phyloP scores from a whole-genome alignment of 2,113 vertebrate species.

The Cyphotilapia sp. region DNA sequence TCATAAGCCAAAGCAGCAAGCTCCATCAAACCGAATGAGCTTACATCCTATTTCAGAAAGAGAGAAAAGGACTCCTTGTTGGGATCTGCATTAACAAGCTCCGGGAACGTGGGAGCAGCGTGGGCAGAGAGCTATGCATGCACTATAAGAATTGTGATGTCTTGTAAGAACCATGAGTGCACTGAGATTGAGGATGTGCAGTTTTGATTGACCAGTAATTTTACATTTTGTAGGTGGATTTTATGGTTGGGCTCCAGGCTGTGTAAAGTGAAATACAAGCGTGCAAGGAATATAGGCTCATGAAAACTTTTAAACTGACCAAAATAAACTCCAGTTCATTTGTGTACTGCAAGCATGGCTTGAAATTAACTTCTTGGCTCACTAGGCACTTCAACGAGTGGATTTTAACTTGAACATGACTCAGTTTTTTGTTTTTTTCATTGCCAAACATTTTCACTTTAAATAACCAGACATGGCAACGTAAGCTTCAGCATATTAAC shows the following conservation, averaged over 20 bases:
- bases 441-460: not conserved
- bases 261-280: constrained; percentile 28
- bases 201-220: constrained; percentile 49
- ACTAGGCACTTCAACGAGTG: constrained; percentile 4
- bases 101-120: constrained; percentile 17
- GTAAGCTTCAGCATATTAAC: not conserved
- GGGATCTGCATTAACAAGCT: constrained; percentile 48
- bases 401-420: not conserved
- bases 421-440: not conserved
- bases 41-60: constrained; percentile 23
- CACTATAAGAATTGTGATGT: constrained; percentile 20
- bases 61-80: constrained; percentile 31
- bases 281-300: not conserved
- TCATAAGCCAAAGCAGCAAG: not conserved
- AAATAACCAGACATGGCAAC: not conserved
- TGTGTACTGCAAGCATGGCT: constrained; percentile 40
- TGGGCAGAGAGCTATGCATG: constrained; percentile 12
- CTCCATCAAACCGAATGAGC: constrained; percentile 37
- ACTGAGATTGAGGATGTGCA: constrained; percentile 2
- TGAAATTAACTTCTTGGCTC: constrained; percentile 49
- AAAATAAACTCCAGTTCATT: constrained; percentile 36
- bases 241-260: constrained; percentile 12
- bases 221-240: constrained; percentile 34
- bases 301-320: constrained; percentile 37
- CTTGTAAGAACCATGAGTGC: constrained; percentile 4